Conservation (phyloP, 2,797 vertebrate genomes). For the Melanotaenia boesemani region DNA sequence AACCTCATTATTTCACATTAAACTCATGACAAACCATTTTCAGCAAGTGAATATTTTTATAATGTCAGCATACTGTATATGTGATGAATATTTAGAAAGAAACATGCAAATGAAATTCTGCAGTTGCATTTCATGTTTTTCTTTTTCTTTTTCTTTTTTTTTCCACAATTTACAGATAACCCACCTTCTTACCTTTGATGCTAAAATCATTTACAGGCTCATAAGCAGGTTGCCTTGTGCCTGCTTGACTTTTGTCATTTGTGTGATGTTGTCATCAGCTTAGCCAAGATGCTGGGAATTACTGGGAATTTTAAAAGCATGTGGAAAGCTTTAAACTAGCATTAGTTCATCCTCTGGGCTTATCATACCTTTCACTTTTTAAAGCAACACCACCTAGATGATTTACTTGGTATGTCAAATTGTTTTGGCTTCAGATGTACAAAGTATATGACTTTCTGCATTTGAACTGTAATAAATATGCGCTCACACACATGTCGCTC, state of each 20-base stretch:
- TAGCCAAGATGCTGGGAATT: background rate
- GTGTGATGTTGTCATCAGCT: conserved; percentile 1
- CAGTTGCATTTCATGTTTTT: background rate
- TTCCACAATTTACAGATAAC: background rate
- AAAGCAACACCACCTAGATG: background rate
- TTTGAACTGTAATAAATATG: conserved; percentile 1
- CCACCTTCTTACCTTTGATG: background rate
- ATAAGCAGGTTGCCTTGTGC: background rate
- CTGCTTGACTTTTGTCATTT: background rate
- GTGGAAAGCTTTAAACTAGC: background rate
- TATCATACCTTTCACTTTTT: background rate
- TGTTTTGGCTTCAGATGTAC: background rate
- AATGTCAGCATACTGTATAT: too few species aligned
- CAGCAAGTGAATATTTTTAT: too few species aligned
- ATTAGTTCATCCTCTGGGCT: background rate
- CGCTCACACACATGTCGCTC: too few species aligned
- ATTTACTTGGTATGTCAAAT: background rate
- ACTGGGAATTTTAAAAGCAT: background rate
- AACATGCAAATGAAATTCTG: background rate
- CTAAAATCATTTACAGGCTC: background rate
- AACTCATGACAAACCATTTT: too few species aligned
- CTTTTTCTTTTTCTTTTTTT: background rate
- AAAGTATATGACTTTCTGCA: conserved; percentile 30
- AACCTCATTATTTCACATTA: background rate
- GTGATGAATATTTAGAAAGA: background rate